Conservation (phyloP, 2,888 invertebrate genomes). For the Shargacucullia verbasci region DNA sequence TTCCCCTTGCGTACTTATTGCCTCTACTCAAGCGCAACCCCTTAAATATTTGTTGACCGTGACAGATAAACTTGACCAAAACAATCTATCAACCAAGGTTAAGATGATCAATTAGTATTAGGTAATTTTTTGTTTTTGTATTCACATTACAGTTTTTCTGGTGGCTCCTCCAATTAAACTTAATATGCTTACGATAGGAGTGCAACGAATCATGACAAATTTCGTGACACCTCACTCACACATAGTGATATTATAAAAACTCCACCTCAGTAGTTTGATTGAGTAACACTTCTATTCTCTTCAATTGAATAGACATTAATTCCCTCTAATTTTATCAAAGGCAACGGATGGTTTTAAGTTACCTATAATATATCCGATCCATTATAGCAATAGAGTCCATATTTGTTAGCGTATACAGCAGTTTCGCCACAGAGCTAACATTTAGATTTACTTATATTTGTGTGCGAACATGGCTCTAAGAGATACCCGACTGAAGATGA, state of each 20-base stretch:
- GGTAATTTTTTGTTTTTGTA: too few relatives aligned
- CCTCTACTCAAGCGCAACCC: conserved; percentile 4
- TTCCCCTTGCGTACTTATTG: conserved; percentile 5
- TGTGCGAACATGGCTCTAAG: conserved; percentile 62
- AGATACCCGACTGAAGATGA: conserved; percentile 86
- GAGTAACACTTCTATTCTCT: too few relatives aligned
- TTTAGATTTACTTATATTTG: conserved; percentile 53
- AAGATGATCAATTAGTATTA: too few relatives aligned
- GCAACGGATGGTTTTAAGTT: neutral
- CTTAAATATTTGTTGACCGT: conserved; percentile 7
- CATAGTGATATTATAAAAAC: too few relatives aligned
- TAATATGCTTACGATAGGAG: too few relatives aligned
- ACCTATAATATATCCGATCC: conserved; percentile 4
- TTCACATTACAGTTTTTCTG: too few relatives aligned
- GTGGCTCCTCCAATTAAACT: too few relatives aligned
- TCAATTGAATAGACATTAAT: neutral
- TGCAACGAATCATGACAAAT: too few relatives aligned
- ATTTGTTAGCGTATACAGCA: conserved; percentile 45
- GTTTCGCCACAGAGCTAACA: conserved; percentile 40
- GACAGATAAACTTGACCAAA: conserved; percentile 11
- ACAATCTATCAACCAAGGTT: neutral
- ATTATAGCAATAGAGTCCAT: conserved; percentile 28
- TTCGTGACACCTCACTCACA: too few relatives aligned
- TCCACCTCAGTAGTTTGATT: too few relatives aligned
- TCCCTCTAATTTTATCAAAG: conserved; percentile 2